Percentiles rank a stretch among this genome's conserved stretches.
phyloP scores from a whole-genome alignment of 1,140 invertebrate genomes.

The Zaprionus tsacasi region DNA sequence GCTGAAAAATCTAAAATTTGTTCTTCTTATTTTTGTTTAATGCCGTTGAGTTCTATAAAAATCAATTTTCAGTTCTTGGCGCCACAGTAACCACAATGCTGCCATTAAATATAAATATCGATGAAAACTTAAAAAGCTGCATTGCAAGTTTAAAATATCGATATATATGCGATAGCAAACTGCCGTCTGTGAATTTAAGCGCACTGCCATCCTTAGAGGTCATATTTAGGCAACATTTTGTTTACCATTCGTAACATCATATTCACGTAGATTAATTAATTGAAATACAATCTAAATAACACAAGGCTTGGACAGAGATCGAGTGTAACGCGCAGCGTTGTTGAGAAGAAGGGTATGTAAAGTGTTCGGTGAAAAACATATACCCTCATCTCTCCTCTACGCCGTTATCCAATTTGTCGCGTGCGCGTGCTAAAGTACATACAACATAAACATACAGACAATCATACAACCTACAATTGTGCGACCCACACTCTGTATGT shows the following conservation, averaged over 20 bases:
- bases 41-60: no score
- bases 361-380: not conserved
- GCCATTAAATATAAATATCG: no score
- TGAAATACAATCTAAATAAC: not conserved
- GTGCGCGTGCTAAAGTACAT: not conserved
- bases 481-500: not conserved
- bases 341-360: not conserved
- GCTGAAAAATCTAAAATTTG: no score
- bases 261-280: slow-evolving; percentile 12
- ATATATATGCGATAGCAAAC: not conserved
- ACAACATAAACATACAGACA: not conserved
- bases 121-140: not conserved
- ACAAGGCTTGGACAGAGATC: slow-evolving; percentile 3
- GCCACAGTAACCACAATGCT: no score
- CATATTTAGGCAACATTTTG: slow-evolving; percentile 57
- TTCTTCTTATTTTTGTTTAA: no score
- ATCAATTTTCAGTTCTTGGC: no score
- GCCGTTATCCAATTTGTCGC: not conserved
- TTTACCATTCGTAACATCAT: slow-evolving; percentile 48
- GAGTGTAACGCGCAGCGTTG: not conserved
- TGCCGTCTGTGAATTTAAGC: slow-evolving; percentile 1
- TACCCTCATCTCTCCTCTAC: not conserved
- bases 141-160: not conserved
- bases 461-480: not conserved
- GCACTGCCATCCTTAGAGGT: slow-evolving; percentile 52